Evolutionary conservation across 2,797 vertebrate species (phyloP).

Genomic region (Loris lydekkerianus): DNA sequence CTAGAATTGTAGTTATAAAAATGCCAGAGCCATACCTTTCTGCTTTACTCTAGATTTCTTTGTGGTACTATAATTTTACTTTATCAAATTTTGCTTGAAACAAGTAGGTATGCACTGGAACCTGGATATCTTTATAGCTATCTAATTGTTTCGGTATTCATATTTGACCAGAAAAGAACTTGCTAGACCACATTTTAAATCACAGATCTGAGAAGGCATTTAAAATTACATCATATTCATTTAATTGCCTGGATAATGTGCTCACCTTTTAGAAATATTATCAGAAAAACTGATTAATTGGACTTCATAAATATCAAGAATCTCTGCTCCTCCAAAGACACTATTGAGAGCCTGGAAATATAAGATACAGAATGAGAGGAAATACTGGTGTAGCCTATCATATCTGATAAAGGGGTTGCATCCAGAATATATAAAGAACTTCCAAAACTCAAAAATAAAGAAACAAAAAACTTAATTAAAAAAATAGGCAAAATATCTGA

Average conservation of each 20-base stretch:
- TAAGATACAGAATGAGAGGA: slow-evolving; percentile 4
- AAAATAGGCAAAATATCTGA: slow-evolving; percentile 4
- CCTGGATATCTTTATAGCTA: neutral
- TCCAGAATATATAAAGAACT: slow-evolving; percentile 10
- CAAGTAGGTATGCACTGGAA: neutral
- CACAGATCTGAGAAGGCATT: slow-evolving; percentile 21
- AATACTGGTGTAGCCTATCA: slow-evolving; percentile 11
- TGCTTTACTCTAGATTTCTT: neutral
- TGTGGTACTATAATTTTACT: neutral
- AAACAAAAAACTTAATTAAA: neutral
- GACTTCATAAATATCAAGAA: slow-evolving; percentile 28
- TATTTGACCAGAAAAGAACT: slow-evolving; percentile 31
- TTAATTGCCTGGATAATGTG: neutral
- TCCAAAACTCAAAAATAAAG: neutral
- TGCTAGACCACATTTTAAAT: slow-evolving; percentile 21
- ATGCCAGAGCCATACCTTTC: neutral
- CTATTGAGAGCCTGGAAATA: neutral
- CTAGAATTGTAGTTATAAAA: slow-evolving; percentile 23
- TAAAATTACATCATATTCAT: neutral
- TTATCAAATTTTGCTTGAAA: slow-evolving; percentile 46
- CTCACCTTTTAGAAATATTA: slow-evolving; percentile 43
- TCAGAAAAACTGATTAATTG: slow-evolving; percentile 33
- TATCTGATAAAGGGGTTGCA: neutral
- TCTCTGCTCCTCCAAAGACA: slow-evolving; percentile 34
- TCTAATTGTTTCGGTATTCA: neutral